Conservation (phyloP, 2,113 vertebrate species). For the Nothocercus julius region DNA sequence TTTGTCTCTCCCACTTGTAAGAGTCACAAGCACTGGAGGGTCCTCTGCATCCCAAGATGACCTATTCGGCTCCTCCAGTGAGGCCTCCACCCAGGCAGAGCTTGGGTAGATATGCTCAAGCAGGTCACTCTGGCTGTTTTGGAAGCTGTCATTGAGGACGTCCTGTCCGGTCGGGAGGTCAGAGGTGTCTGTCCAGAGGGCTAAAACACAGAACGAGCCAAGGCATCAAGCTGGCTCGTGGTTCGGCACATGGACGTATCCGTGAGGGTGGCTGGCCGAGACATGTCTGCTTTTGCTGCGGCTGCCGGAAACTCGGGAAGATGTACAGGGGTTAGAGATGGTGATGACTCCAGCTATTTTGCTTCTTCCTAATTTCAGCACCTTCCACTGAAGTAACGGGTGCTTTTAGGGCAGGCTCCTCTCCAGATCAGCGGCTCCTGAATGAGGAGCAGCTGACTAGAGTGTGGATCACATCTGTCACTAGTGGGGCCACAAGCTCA, state of each 20-base stretch:
- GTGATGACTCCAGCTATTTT: background rate
- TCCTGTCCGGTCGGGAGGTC: background rate
- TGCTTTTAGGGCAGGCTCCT: rapidly evolving
- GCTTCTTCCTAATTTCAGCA: background rate
- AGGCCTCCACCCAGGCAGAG: background rate
- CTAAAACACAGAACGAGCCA: background rate
- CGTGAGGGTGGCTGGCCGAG: background rate
- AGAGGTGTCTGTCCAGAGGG: background rate
- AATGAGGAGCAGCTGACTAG: background rate
- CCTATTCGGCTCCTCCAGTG: background rate
- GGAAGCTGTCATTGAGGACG: background rate
- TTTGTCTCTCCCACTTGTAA: background rate
- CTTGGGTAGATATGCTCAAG: background rate
- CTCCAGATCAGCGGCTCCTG: background rate
- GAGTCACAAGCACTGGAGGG: background rate
- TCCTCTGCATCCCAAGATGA: background rate
- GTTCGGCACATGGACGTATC: background rate
- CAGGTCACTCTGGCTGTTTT: background rate
- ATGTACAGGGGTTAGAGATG: background rate
- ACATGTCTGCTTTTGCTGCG: background rate
- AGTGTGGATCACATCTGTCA: background rate
- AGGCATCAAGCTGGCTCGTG: background rate
- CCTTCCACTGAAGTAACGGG: background rate
- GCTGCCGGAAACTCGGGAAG: background rate
- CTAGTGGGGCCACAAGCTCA: background rate